A percentile compares a stretch with the other conserved stretches of the same genome.
Conservation (phyloP, 2,888 invertebrate genomes). For the Mystacides longicornis region DNA sequence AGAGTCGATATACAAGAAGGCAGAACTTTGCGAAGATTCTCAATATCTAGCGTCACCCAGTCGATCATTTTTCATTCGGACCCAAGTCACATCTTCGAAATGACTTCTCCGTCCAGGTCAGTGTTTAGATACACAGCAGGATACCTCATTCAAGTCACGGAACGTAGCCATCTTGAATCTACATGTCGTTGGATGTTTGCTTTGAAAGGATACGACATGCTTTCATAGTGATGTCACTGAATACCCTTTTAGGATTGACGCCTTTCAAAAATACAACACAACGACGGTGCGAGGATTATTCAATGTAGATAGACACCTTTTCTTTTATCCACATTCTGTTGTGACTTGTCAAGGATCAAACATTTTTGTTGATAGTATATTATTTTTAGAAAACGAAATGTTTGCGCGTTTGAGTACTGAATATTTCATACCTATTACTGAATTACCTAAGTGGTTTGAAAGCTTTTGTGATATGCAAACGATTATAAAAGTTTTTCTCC, state of each 20-base stretch:
- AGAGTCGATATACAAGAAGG: too few species aligned
- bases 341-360: too few species aligned
- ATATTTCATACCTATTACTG: too few species aligned
- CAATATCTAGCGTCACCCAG: not conserved
- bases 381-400: too few species aligned
- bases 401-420: too few species aligned
- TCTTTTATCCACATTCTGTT: too few species aligned
- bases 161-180: slow-evolving; percentile 3
- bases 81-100: not conserved
- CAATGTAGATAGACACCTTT: too few species aligned
- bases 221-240: slow-evolving; percentile 8
- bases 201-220: slow-evolving; percentile 5
- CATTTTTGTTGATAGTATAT: too few species aligned
- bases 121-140: not conserved
- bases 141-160: slow-evolving; percentile 1
- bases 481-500: too few species aligned
- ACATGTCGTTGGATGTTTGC: slow-evolving; percentile 1
- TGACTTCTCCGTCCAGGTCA: slow-evolving; percentile 4
- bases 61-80: not conserved
- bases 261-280: slow-evolving; percentile 10
- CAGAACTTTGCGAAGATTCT: not conserved
- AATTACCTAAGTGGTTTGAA: too few species aligned
- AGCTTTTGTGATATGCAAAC: too few species aligned
- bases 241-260: slow-evolving; percentile 8
- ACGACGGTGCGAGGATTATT: too few species aligned